Conservation (phyloP, 2,888 invertebrate genomes). For the Sialis fuliginosa region DNA sequence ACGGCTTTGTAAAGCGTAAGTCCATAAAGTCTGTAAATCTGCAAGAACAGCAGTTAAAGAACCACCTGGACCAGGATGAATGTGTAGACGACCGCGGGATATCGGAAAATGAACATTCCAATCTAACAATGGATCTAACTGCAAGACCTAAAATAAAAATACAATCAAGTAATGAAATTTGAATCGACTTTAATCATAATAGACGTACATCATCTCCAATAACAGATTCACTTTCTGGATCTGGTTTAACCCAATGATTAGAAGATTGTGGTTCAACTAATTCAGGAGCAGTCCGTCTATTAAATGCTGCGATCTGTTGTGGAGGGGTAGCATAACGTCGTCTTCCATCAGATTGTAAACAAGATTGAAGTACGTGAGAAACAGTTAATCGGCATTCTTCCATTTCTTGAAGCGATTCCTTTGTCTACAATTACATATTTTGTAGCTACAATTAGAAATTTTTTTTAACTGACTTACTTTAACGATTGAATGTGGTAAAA, state of each 20-base stretch:
- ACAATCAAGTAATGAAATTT: background rate
- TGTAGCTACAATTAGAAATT: conserved; percentile 1
- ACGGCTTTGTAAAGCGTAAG: conserved; percentile 54
- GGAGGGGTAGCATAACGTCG: conserved; percentile 72
- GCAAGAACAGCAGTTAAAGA: conserved; percentile 68
- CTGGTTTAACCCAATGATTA: conserved; percentile 36
- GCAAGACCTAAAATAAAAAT: conserved; percentile 30
- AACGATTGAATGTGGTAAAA: conserved; percentile 45
- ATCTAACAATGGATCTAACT: conserved; percentile 44
- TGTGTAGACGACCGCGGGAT: conserved; percentile 69
- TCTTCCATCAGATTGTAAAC: conserved; percentile 66
- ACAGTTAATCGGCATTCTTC: conserved; percentile 72
- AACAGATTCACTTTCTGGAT: conserved; percentile 43
- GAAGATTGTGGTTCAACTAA: conserved; percentile 34
- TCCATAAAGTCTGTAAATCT: conserved; percentile 81
- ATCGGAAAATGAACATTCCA: conserved; percentile 87
- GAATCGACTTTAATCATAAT: background rate
- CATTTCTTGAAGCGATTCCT: conserved; percentile 55
- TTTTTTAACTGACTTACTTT: conserved; percentile 21
- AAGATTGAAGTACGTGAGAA: conserved; percentile 72
- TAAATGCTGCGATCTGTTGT: conserved; percentile 77
- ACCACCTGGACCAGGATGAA: conserved; percentile 70
- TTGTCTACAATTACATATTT: conserved; percentile 25
- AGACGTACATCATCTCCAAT: conserved; percentile 54
- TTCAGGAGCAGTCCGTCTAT: conserved; percentile 61